Conservation (phyloP, 35 echinoderm and acorn worm genomes). For the Patiria miniata region DNA sequence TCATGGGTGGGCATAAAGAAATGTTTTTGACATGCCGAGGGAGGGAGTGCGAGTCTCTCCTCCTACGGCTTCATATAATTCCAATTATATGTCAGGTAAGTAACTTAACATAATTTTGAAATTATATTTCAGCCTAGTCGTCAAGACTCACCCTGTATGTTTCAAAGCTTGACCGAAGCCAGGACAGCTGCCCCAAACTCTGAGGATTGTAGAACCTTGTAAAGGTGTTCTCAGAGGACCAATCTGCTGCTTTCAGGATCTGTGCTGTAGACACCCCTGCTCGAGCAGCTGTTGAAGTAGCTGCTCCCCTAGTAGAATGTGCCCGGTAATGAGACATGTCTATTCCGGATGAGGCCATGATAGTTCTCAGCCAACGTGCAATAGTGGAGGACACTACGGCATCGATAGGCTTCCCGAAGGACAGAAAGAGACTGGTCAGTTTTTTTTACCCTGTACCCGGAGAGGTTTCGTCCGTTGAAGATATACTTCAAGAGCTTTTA, state of each 20-base stretch:
- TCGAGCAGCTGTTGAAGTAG: conserved; percentile 37
- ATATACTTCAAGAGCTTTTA: neutral
- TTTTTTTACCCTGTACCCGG: neutral
- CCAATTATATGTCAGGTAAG: too few species aligned
- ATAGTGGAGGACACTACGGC: conserved; percentile 23
- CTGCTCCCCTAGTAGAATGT: conserved; percentile 67
- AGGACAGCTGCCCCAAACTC: neutral
- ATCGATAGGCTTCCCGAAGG: too few species aligned
- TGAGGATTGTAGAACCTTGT: conserved; percentile 47
- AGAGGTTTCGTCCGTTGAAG: neutral
- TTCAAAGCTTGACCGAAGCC: neutral
- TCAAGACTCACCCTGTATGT: too few species aligned
- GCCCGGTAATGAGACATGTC: conserved; percentile 55
- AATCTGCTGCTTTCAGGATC: conserved; percentile 65
- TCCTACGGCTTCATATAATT: too few species aligned
- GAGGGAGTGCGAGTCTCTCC: too few species aligned
- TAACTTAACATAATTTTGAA: too few species aligned
- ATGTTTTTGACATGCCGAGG: too few species aligned
- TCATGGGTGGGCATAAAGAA: too few species aligned
- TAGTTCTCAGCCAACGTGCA: conserved; percentile 46
- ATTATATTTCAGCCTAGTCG: too few species aligned
- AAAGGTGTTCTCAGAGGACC: conserved; percentile 60
- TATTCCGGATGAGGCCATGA: conserved; percentile 53
- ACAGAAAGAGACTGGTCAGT: neutral
- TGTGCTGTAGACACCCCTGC: conserved; percentile 34